Evolutionary conservation across 37 sponge, comb jelly and placozoan species (phyloP), one percentile per base, ranked within the genome.

Genomic region (Halichondria panicea): DNA sequence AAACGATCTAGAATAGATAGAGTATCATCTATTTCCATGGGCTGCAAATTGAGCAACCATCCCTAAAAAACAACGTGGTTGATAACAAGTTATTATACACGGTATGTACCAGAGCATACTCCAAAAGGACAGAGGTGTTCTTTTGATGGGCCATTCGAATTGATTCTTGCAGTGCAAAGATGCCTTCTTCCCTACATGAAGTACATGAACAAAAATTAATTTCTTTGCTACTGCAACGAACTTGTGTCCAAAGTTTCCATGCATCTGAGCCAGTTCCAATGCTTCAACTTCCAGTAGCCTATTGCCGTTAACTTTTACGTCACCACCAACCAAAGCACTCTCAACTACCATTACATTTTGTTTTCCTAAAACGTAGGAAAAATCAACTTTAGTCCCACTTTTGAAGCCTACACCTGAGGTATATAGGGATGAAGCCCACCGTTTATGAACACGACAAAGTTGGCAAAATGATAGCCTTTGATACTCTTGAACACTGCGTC

Each of bases 171-270:
- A 82, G 44, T 22, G 82, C 82, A 55, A 43, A 63, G 1, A 43
- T 68, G 1, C 70, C 80, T 35, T 79, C 80, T 37, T 70, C 59
- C 22, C 82, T 82, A 58, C 28, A 59, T 21, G 37, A 39, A 38
- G 42, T 68, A 40, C 35, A 4, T 43, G 36, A 39, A n/a, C 27
- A 22, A n/a, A 39, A 25, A 40, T 74, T n/a, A 58, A 40, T 38
- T 35, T 19, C 13, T 41, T 4, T 70, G 71, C 25, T 25, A 59
- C 12, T n/a, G n/a, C n/a, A n/a, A 66, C 80, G 58, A 12, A 79
- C 80, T 59, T 31, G 48, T 79, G 80, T 28, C 80, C 80, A 58
- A 79, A 79, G 33, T 39, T n/a, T 6, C 68, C 80, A 42, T 79
- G 80, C 5, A 79, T 24, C 48, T 58, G 61, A 44, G 80, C 70